Conservation (phyloP, 2,113 vertebrate genomes). For the Lycaon pictus region DNA sequence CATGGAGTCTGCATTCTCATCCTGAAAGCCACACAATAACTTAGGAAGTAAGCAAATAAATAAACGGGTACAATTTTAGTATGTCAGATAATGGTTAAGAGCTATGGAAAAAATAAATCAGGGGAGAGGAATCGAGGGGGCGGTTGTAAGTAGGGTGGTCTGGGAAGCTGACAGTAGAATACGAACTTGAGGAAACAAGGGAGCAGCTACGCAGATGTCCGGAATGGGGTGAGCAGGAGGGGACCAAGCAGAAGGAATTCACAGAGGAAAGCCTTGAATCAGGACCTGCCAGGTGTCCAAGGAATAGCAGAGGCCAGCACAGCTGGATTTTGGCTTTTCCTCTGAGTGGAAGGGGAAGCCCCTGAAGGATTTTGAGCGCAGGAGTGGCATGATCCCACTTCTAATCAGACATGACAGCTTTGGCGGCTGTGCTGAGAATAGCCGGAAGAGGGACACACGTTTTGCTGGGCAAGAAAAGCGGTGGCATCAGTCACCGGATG, state of each 20-base stretch:
- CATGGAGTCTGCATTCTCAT: no score
- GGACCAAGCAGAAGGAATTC: neutral
- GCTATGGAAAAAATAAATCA: neutral
- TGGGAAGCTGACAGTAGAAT: neutral
- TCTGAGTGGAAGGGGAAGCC: neutral
- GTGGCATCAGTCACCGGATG: no score
- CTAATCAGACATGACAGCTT: neutral
- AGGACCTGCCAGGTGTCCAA: neutral
- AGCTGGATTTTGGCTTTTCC: neutral
- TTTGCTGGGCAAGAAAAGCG: neutral
- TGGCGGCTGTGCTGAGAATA: neutral
- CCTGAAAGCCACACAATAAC: neutral
- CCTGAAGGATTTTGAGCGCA: neutral
- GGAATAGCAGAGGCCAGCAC: neutral
- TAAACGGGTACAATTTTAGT: neutral
- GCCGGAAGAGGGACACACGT: neutral
- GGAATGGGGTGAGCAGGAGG: accelerated
- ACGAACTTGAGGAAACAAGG: neutral
- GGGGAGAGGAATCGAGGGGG: neutral
- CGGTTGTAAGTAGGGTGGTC: neutral
- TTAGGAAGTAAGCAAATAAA: neutral
- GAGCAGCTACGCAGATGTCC: neutral
- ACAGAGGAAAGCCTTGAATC: neutral
- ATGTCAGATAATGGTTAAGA: neutral
- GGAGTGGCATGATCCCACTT: neutral